Percentiles rank a stretch among this genome's conserved stretches.
These are phyloP conservation scores for Saxicola maurus DNA, from an alignment of 2,797 vertebrate genomes.

Conservation along the genomic window DNA sequence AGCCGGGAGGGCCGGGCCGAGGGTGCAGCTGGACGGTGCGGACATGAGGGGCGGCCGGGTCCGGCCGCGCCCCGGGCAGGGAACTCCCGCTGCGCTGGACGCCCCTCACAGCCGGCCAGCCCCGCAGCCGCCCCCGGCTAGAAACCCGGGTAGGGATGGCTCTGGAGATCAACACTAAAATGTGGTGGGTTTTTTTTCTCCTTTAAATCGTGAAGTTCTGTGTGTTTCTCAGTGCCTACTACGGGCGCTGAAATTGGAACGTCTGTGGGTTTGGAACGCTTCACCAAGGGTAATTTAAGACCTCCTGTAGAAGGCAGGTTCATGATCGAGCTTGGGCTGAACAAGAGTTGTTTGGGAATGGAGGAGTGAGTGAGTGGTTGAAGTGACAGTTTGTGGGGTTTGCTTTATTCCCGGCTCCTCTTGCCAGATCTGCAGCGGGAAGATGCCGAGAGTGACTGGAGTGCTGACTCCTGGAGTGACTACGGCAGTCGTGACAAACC, in stretches of 20 bases:
- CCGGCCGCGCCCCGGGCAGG: not conserved
- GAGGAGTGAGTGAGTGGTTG: not conserved
- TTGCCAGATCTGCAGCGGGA: conserved; percentile 41
- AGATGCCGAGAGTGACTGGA: not conserved
- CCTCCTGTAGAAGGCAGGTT: not conserved
- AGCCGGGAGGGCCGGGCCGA: not conserved
- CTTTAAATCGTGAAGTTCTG: fast-evolving
- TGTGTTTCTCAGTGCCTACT: fast-evolving
- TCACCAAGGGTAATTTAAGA: not conserved
- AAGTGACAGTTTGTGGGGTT: not conserved
- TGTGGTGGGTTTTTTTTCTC: fast-evolving
- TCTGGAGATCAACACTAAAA: not conserved
- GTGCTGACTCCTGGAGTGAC: conserved; percentile 76
- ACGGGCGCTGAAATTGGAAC: fast-evolving
- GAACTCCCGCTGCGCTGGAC: not conserved
- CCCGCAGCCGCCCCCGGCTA: not conserved
- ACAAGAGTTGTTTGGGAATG: not conserved
- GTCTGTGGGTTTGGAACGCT: fast-evolving
- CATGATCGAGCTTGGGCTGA: not conserved
- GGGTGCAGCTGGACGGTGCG: fast-evolving
- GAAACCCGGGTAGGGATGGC: fast-evolving
- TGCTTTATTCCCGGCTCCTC: conserved; percentile 18
- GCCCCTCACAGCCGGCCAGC: not conserved
- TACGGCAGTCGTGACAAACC: conserved; percentile 63
- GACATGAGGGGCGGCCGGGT: fast-evolving